phyloP scores from a whole-genome alignment of 2,888 invertebrate species.

The Dolomedes plantarius region DNA sequence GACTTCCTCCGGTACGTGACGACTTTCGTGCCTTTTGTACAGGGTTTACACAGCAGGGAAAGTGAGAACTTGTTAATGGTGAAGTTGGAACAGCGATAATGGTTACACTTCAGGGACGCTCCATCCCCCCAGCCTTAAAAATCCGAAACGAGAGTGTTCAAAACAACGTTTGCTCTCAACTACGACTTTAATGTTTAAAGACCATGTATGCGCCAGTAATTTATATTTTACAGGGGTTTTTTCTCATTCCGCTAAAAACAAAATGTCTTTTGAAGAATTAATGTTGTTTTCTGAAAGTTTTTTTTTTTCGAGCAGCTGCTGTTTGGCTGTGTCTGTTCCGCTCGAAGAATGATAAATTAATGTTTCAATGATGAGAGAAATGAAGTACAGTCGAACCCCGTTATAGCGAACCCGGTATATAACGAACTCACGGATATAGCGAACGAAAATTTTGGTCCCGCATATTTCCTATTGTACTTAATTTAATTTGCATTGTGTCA shows the following conservation, averaged over 20 bases:
- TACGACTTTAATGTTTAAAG: constrained; percentile 66
- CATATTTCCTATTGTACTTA: too few relatives aligned
- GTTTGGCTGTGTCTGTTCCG: too few relatives aligned
- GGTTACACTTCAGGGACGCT: constrained; percentile 38
- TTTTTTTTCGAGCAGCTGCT: too few relatives aligned
- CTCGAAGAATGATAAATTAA: too few relatives aligned
- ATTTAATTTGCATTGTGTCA: too few relatives aligned
- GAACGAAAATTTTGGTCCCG: too few relatives aligned
- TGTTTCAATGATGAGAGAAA: too few relatives aligned
- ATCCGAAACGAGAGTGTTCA: constrained; percentile 28
- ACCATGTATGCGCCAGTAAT: constrained; percentile 41
- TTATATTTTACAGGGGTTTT: constrained; percentile 52
- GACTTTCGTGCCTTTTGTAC: neutral
- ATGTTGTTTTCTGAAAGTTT: neutral
- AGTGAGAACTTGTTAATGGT: constrained; percentile 70
- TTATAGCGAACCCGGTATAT: too few relatives aligned
- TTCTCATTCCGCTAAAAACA: constrained; percentile 45
- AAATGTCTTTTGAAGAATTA: constrained; percentile 39
- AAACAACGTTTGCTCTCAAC: constrained; percentile 51
- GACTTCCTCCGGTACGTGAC: constrained; percentile 43
- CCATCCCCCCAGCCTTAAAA: constrained; percentile 9
- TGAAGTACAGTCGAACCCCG: too few relatives aligned
- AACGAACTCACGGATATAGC: too few relatives aligned
- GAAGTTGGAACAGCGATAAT: constrained; percentile 37
- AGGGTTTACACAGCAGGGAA: constrained; percentile 12